Percentiles rank a stretch among this genome's conserved stretches.
These are phyloP conservation scores for Meteorus cinctellus DNA, from an alignment of 2,888 invertebrate species.

Conservation along the genomic window DNA sequence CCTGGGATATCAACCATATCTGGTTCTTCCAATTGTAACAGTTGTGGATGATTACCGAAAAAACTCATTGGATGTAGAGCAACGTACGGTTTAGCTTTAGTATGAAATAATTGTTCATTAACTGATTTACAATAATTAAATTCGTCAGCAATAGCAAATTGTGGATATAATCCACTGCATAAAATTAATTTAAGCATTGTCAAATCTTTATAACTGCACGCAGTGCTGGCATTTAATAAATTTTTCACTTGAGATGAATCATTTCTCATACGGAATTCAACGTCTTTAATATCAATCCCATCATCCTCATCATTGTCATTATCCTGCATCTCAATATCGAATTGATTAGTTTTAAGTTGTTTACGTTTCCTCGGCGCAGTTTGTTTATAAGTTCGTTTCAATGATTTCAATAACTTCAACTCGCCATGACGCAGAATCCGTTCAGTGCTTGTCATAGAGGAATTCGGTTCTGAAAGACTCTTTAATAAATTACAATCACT, in stretches of 20 bases:
- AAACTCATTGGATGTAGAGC: slow-evolving; percentile 92
- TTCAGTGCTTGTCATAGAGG: slow-evolving; percentile 79
- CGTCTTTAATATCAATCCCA: slow-evolving; percentile 85
- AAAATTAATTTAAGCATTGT: slow-evolving; percentile 86
- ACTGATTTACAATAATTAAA: slow-evolving; percentile 92
- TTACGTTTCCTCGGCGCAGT: slow-evolving; percentile 83
- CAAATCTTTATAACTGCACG: slow-evolving; percentile 80
- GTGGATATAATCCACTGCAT: slow-evolving; percentile 95
- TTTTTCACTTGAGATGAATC: slow-evolving; percentile 83
- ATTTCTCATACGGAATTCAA: slow-evolving; percentile 89
- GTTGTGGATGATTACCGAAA: slow-evolving; percentile 87
- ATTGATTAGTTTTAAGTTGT: slow-evolving; percentile 82
- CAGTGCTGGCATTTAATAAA: slow-evolving; percentile 79
- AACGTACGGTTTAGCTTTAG: slow-evolving; percentile 90
- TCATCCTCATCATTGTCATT: slow-evolving; percentile 75
- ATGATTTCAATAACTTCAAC: slow-evolving; percentile 86
- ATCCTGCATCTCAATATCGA: slow-evolving; percentile 78
- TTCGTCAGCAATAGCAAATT: slow-evolving; percentile 95
- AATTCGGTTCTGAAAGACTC: slow-evolving; percentile 74
- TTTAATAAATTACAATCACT: slow-evolving; percentile 81
- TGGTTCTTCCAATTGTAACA: slow-evolving; percentile 84
- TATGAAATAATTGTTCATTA: slow-evolving; percentile 88
- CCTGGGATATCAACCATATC: slow-evolving; percentile 82
- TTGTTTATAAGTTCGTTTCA: slow-evolving; percentile 84
- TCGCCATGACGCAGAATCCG: slow-evolving; percentile 91